phyloP scores from a whole-genome alignment of 2,113 vertebrate species.

The Lontra canadensis region DNA sequence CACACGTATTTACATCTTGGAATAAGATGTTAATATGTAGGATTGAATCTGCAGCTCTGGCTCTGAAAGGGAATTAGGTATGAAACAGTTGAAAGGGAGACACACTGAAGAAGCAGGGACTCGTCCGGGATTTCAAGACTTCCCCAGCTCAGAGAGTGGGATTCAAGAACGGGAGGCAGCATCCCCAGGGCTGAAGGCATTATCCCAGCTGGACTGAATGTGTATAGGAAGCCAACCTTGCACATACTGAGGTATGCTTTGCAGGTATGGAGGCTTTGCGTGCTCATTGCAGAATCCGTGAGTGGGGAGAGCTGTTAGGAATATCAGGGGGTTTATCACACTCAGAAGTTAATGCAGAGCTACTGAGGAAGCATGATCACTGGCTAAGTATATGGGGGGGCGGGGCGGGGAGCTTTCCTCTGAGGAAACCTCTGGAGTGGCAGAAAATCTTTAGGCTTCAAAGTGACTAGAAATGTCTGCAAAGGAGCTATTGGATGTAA shows the following conservation, averaged over 20 bases:
- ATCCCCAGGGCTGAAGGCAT: neutral
- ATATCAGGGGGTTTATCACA: neutral
- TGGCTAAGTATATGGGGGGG: no score
- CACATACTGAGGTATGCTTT: neutral
- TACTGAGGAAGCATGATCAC: neutral
- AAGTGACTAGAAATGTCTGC: neutral
- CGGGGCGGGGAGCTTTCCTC: neutral
- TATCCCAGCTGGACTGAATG: neutral
- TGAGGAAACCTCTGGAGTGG: neutral
- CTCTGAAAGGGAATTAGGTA: neutral
- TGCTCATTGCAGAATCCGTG: neutral
- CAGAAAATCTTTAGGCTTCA: neutral
- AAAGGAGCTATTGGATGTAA: neutral
- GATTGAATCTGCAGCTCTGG: neutral
- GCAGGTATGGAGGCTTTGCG: neutral
- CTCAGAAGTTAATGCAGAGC: neutral
- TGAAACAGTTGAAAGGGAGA: neutral
- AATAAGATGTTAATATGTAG: neutral
- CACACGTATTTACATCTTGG: neutral
- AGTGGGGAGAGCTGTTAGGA: neutral
- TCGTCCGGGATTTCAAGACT: neutral
- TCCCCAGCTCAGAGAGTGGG: neutral
- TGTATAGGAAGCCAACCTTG: no score
- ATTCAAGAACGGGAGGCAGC: neutral
- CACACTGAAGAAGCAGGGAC: neutral